Conservation (phyloP, 2,888 invertebrate species). For the Metacarcinus magister region DNA sequence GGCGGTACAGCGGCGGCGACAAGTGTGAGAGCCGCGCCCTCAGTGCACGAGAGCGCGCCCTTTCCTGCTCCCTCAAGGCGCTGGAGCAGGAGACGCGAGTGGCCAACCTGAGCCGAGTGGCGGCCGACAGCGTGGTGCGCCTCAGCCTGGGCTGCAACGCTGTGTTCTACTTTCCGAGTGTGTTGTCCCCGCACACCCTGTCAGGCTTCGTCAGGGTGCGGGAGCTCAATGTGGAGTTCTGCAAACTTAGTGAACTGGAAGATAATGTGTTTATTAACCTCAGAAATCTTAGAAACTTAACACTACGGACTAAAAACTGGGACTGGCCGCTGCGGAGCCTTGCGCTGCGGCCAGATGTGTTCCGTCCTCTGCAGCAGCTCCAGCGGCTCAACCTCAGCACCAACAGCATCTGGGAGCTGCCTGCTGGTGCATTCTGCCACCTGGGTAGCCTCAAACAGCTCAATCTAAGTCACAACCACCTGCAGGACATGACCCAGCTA, state of each 20-base stretch:
- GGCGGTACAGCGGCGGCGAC: slow-evolving; percentile 59
- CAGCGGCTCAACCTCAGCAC: slow-evolving; percentile 92
- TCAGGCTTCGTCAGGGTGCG: slow-evolving; percentile 88
- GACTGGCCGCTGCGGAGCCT: slow-evolving; percentile 92
- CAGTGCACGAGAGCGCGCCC: slow-evolving; percentile 68
- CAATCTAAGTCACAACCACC: slow-evolving; percentile 91
- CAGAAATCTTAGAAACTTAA: slow-evolving; percentile 88
- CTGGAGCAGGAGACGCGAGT: slow-evolving; percentile 71
- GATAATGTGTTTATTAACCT: slow-evolving; percentile 89
- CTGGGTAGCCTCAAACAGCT: slow-evolving; percentile 88
- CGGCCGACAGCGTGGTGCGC: slow-evolving; percentile 71
- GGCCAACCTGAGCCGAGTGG: slow-evolving; percentile 69
- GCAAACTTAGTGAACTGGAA: slow-evolving; percentile 91
- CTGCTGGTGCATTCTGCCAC: slow-evolving; percentile 90
- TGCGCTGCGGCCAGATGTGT: slow-evolving; percentile 90
- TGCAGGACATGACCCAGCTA: slow-evolving; percentile 91
- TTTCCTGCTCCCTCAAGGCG: slow-evolving; percentile 75
- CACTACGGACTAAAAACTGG: slow-evolving; percentile 90
- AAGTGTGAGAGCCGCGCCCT: slow-evolving; percentile 72
- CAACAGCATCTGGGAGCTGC: slow-evolving; percentile 92
- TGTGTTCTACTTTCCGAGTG: slow-evolving; percentile 91
- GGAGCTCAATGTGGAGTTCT: slow-evolving; percentile 90
- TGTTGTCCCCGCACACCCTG: slow-evolving; percentile 85
- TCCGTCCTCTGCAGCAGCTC: slow-evolving; percentile 91
- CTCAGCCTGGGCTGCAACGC: slow-evolving; percentile 88